Evolutionary conservation across 1,140 invertebrate genomes (phyloP).

Genomic region (Oreohelix idahoensis): DNA sequence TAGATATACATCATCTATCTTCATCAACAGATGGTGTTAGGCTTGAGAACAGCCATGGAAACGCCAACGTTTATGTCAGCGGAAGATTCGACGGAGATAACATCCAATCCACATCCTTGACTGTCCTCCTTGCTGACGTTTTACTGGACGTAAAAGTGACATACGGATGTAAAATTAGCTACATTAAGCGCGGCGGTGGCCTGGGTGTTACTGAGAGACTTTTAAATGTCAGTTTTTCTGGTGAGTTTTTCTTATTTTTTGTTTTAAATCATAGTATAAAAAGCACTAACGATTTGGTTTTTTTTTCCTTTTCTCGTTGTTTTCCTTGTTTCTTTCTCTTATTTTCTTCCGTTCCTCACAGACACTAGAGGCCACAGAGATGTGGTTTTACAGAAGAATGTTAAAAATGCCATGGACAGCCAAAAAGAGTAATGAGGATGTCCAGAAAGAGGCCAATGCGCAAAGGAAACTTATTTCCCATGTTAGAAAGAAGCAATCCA

Average conservation of each 20-base stretch:
- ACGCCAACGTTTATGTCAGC: slow-evolving; percentile 22
- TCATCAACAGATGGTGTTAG: background rate
- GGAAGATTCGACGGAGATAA: slow-evolving; percentile 14
- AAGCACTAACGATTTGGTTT: too few relatives aligned
- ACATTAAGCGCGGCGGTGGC: slow-evolving; percentile 4
- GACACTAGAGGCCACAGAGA: too few relatives aligned
- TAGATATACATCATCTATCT: background rate
- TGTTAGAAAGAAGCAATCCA: too few relatives aligned
- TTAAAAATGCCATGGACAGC: too few relatives aligned
- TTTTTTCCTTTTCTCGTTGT: too few relatives aligned
- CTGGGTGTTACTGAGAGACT: slow-evolving; percentile 16
- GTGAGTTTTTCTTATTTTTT: slow-evolving; percentile 11
- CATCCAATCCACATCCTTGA: slow-evolving; percentile 16
- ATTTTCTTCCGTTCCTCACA: too few relatives aligned
- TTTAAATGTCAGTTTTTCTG: slow-evolving; percentile 12
- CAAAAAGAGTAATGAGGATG: too few relatives aligned
- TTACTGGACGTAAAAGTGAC: slow-evolving; percentile 6
- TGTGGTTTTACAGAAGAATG: too few relatives aligned
- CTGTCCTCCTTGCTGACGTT: slow-evolving; percentile 29
- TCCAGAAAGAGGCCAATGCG: too few relatives aligned
- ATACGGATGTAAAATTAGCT: slow-evolving; percentile 26
- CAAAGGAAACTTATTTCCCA: too few relatives aligned
- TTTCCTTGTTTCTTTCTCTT: too few relatives aligned
- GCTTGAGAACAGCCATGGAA: slow-evolving; percentile 3
- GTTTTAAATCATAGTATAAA: too few relatives aligned